Evolutionary conservation across 2,888 invertebrate genomes (phyloP).

Genomic region (Hypsopygia costalis): DNA sequence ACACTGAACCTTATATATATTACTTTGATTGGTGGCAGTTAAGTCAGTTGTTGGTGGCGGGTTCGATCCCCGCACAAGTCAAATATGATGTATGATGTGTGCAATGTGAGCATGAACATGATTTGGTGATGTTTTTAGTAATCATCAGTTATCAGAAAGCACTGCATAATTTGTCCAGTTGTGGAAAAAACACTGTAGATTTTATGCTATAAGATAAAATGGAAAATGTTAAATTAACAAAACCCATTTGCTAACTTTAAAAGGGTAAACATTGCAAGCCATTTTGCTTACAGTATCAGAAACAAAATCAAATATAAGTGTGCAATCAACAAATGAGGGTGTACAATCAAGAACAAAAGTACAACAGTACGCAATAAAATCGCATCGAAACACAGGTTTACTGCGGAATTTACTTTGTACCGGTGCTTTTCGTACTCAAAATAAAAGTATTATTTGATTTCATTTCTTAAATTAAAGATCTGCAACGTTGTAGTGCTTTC

Average conservation of each 20-base stretch:
- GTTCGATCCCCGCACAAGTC: too few relatives aligned
- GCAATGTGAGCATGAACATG: too few relatives aligned
- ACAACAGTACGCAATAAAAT: slow-evolving; percentile 9
- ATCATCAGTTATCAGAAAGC: too few relatives aligned
- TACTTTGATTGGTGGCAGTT: too few relatives aligned
- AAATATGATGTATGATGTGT: too few relatives aligned
- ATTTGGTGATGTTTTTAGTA: too few relatives aligned
- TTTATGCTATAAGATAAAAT: too few relatives aligned
- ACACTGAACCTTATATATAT: too few relatives aligned
- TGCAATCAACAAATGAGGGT: slow-evolving; percentile 21
- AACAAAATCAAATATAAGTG: slow-evolving; percentile 21
- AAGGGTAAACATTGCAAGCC: slow-evolving; percentile 9
- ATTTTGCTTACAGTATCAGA: slow-evolving; percentile 18
- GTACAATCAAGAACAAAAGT: slow-evolving; percentile 12
- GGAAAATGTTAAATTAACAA: background rate
- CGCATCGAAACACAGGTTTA: slow-evolving; percentile 2
- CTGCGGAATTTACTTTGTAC: slow-evolving; percentile 3
- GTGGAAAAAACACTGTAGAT: too few relatives aligned
- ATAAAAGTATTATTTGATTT: slow-evolving; percentile 3
- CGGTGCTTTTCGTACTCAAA: background rate
- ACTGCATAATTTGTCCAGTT: too few relatives aligned
- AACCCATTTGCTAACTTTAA: slow-evolving; percentile 4
- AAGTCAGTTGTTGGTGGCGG: too few relatives aligned
- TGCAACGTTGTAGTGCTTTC: slow-evolving; percentile 20
- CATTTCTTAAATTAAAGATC: slow-evolving; percentile 6